Evolutionary conservation across 2,113 vertebrate genomes (phyloP).

Genomic region (Oncorhynchus tshawytscha): DNA sequence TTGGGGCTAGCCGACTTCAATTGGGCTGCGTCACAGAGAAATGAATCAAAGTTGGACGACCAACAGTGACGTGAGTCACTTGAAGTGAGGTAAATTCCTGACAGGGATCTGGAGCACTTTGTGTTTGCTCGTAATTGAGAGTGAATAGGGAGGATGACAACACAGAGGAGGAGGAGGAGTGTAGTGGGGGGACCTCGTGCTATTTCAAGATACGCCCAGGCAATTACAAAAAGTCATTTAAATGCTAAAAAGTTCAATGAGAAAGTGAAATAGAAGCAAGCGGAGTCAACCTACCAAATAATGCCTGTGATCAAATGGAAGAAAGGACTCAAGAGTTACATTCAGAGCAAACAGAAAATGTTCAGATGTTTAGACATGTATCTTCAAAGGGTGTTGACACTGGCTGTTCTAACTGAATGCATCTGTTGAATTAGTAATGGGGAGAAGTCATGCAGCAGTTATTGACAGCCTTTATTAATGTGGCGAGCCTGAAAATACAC

Average conservation of each 20-base stretch:
- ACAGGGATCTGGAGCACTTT: slow-evolving; percentile 27
- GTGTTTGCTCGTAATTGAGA: slow-evolving; percentile 39
- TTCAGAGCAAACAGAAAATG: slow-evolving; percentile 4
- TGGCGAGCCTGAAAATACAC: too few species aligned
- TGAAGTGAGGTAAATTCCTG: slow-evolving; percentile 25
- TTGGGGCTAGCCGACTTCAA: slow-evolving; percentile 19
- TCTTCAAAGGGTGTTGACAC: not conserved
- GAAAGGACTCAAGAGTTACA: slow-evolving; percentile 4
- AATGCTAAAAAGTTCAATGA: slow-evolving; percentile 49
- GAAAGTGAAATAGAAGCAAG: slow-evolving; percentile 35
- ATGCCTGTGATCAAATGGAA: slow-evolving; percentile 39
- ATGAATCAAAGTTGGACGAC: slow-evolving; percentile 36
- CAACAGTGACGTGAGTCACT: slow-evolving; percentile 9
- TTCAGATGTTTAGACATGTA: not conserved
- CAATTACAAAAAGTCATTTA: slow-evolving; percentile 56
- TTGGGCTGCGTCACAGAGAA: slow-evolving; percentile 19
- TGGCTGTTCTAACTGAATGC: not conserved
- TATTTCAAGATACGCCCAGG: slow-evolving; percentile 37
- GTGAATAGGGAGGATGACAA: slow-evolving; percentile 41
- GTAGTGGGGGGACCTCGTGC: not conserved
- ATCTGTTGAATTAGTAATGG: not conserved
- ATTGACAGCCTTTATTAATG: not conserved
- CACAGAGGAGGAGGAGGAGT: not conserved
- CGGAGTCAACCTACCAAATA: slow-evolving; percentile 39
- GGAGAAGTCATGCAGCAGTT: not conserved